Evolutionary conservation across 2,888 invertebrate genomes (phyloP).

Genomic region (Dione vanillae): DNA sequence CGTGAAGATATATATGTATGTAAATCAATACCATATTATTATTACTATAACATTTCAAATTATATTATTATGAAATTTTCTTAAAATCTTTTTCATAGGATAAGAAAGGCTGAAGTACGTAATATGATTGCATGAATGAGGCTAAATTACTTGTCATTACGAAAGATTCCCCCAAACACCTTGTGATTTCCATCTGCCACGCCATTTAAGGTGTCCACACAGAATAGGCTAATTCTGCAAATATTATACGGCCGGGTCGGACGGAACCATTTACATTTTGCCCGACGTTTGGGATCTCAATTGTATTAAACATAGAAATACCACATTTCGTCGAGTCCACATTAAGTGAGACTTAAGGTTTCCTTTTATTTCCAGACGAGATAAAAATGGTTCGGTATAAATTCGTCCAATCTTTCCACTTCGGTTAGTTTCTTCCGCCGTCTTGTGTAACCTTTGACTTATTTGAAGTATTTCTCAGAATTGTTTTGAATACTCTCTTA

Average conservation of each 20-base stretch:
- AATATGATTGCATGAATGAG: conserved; percentile 14
- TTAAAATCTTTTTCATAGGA: background rate
- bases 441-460: conserved; percentile 20
- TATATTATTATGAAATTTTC: background rate
- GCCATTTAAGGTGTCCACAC: conserved; percentile 35
- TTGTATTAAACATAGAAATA: conserved; percentile 38
- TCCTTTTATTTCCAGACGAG: conserved; percentile 38
- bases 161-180: conserved; percentile 11
- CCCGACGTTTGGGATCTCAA: conserved; percentile 42
- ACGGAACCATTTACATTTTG: conserved; percentile 35
- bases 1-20: too few species aligned
- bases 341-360: conserved; percentile 43
- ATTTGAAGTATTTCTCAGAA: conserved; percentile 15
- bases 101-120: conserved; percentile 9
- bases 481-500: conserved; percentile 23
- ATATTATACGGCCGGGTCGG: conserved; percentile 37
- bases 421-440: conserved; percentile 25
- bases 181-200: conserved; percentile 24
- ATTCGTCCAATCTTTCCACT: conserved; percentile 38
- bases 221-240: conserved; percentile 41
- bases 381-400: conserved; percentile 39
- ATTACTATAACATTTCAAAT: too few species aligned
- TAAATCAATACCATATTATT: too few species aligned
- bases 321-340: conserved; percentile 37
- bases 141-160: conserved; percentile 15